Conservation (phyloP, 2,113 vertebrate species). For the Microcebus griseorufus region DNA sequence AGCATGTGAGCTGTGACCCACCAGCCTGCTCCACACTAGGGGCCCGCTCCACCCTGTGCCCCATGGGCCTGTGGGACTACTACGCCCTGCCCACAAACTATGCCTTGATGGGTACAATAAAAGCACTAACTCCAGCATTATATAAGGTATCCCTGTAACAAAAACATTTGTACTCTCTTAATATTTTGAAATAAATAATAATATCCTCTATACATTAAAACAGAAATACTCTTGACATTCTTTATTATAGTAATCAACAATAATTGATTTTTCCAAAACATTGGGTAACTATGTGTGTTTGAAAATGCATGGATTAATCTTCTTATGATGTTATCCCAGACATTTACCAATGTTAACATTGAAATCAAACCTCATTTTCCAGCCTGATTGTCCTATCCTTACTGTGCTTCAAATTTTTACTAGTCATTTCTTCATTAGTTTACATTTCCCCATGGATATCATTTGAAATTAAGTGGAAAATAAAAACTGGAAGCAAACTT, state of each 20-base stretch:
- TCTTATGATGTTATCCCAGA: background rate
- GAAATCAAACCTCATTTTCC: background rate
- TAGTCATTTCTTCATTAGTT: constrained; percentile 33
- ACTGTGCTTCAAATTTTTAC: constrained; percentile 11
- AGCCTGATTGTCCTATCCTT: background rate
- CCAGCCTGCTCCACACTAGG: too few relatives aligned
- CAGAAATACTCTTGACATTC: background rate
- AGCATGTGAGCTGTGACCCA: too few relatives aligned
- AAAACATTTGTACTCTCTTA: too few relatives aligned
- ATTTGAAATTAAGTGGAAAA: constrained; percentile 55
- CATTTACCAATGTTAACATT: background rate
- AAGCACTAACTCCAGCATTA: too few relatives aligned
- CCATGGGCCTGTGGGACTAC: too few relatives aligned
- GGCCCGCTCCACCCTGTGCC: too few relatives aligned
- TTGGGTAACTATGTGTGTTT: background rate
- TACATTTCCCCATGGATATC: background rate
- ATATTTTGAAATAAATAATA: too few relatives aligned
- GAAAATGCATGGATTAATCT: background rate
- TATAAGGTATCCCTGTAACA: too few relatives aligned
- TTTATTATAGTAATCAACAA: background rate
- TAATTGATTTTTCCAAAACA: constrained; percentile 19
- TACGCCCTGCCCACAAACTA: too few relatives aligned
- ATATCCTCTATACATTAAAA: background rate
- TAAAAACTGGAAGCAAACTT: constrained; percentile 52
- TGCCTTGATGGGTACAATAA: too few relatives aligned